phyloP scores from a whole-genome alignment of 2,888 invertebrate species.

The Blastobasis lacticolella region DNA sequence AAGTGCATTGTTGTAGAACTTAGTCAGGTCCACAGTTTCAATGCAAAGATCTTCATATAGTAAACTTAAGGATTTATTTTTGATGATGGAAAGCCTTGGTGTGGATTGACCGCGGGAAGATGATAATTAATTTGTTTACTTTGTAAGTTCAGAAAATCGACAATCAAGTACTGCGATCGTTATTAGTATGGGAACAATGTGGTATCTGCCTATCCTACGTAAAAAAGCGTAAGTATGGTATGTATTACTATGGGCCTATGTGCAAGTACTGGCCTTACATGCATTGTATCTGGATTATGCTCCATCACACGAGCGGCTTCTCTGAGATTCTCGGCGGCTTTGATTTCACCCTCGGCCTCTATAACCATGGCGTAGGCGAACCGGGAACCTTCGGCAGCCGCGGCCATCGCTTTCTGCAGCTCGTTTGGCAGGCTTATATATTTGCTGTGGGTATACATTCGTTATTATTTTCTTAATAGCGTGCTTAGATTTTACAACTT shows the following conservation, averaged over 20 bases:
- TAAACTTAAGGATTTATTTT: no score
- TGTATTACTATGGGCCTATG: slow-evolving; percentile 11
- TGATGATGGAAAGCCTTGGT: no score
- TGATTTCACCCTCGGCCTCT: slow-evolving; percentile 47
- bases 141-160: no score
- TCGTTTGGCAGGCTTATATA: slow-evolving; percentile 39
- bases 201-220: background rate
- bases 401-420: slow-evolving; percentile 49
- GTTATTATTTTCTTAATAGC: no score
- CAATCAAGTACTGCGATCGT: no score
- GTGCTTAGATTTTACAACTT: no score
- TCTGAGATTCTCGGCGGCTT: slow-evolving; percentile 40
- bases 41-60: no score
- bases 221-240: background rate
- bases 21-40: no score
- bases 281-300: slow-evolving; percentile 40
- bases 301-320: slow-evolving; percentile 38
- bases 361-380: slow-evolving; percentile 46
- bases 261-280: no score
- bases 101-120: no score
- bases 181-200: background rate
- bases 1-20: no score
- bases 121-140: no score
- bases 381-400: slow-evolving; percentile 48
- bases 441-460: slow-evolving; percentile 24